These are phyloP conservation scores for Lymantria dispar DNA, from an alignment of 2,888 invertebrate genomes.

Conservation along the genomic window DNA sequence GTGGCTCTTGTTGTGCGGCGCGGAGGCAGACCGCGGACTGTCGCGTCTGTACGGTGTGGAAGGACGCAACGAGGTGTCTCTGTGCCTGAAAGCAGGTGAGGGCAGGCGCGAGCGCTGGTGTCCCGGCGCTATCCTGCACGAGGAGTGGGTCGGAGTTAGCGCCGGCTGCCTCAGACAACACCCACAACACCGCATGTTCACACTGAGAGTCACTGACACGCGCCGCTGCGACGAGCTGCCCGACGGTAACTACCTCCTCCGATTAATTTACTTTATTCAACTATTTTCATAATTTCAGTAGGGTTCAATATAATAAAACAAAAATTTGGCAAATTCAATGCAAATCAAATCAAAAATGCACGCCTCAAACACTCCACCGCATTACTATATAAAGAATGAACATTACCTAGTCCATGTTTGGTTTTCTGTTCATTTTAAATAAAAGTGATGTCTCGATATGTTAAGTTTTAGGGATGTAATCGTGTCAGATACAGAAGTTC, in stretches of 20 bases:
- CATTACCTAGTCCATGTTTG: too few relatives aligned
- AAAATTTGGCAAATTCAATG: too few relatives aligned
- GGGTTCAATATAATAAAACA: too few relatives aligned
- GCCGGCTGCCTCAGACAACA: conserved; percentile 23
- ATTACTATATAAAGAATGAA: too few relatives aligned
- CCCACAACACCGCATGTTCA: conserved; percentile 5
- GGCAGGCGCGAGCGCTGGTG: conserved; percentile 20
- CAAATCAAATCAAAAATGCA: too few relatives aligned
- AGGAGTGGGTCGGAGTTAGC: conserved; percentile 34
- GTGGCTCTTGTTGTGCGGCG: conserved; percentile 4
- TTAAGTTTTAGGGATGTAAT: too few relatives aligned
- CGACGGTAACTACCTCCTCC: conserved; percentile 7
- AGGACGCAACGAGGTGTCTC: conserved; percentile 16
- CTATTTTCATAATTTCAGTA: too few relatives aligned
- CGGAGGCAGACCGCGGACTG: conserved; percentile 18
- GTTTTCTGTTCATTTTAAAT: too few relatives aligned
- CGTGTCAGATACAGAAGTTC: too few relatives aligned
- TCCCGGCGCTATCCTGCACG: conserved; percentile 33
- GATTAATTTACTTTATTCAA: too few relatives aligned
- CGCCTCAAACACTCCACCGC: too few relatives aligned
- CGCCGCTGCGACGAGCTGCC: conserved; percentile 17
- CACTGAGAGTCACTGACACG: conserved; percentile 6
- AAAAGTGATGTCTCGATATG: too few relatives aligned
- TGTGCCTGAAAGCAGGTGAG: conserved; percentile 19
- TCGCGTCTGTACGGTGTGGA: conserved; percentile 19